These are phyloP conservation scores for Chascanopsetta lugubris DNA, from an alignment of 2,113 vertebrate genomes.

Conservation along the genomic window DNA sequence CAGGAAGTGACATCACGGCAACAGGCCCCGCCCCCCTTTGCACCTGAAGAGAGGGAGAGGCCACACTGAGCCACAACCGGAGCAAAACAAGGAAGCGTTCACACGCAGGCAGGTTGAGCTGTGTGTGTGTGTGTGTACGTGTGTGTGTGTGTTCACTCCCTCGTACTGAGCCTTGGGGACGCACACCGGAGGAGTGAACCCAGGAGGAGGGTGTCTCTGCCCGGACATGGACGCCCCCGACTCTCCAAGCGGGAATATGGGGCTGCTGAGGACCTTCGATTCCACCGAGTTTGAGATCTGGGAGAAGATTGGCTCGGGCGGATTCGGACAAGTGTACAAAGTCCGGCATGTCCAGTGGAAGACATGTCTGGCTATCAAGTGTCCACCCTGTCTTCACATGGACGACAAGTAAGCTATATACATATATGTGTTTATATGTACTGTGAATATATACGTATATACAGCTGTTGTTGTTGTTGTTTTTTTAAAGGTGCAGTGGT, in stretches of 20 bases:
- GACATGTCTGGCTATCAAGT: slow-evolving; percentile 97
- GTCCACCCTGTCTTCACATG: slow-evolving; percentile 93
- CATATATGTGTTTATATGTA: too few species aligned
- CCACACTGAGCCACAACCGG: slow-evolving; percentile 53
- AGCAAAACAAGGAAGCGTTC: slow-evolving; percentile 78
- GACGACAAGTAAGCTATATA: slow-evolving; percentile 94
- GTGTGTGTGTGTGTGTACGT: slow-evolving; percentile 25
- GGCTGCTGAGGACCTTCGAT: slow-evolving; percentile 91
- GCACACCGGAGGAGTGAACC: slow-evolving; percentile 41
- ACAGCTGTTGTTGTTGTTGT: neutral
- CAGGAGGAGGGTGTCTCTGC: slow-evolving; percentile 48
- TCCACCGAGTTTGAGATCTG: slow-evolving; percentile 89
- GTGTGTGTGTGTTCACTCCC: slow-evolving; percentile 45
- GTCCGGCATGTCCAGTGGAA: slow-evolving; percentile 97
- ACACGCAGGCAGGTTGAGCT: slow-evolving; percentile 55
- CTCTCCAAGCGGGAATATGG: slow-evolving; percentile 87
- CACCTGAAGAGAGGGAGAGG: slow-evolving; percentile 84
- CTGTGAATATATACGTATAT: too few species aligned
- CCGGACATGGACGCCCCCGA: slow-evolving; percentile 85
- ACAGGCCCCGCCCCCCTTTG: slow-evolving; percentile 64
- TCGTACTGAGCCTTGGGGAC: slow-evolving; percentile 48
- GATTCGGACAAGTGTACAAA: slow-evolving; percentile 98
- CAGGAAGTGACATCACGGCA: slow-evolving; percentile 82
- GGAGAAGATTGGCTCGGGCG: slow-evolving; percentile 97
- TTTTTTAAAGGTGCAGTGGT: neutral